Base-by-base conservation (phyloP, 2,113 vertebrate genomes). In the Gavia stellata region DNA sequence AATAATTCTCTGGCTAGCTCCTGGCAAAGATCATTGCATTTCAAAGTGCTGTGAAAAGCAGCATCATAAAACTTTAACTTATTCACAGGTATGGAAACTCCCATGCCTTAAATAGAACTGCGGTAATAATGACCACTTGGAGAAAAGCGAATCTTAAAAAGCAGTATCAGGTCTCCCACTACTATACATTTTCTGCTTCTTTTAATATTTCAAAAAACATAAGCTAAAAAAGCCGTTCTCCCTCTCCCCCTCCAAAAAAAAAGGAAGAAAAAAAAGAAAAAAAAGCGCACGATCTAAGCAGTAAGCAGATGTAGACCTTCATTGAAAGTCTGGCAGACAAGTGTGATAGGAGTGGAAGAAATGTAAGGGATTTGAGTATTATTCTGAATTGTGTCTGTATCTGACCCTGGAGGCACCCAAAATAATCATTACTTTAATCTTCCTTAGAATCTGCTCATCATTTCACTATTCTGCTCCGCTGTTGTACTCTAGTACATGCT, bases 21-120 rank as follows among this genome's bases (percentile, higher is more conserved):
- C 84, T 94, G 84, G 77, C 86, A 92, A 82, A 86, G 91, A 92
- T 79, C 58, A 47, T 96, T 97, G 84, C 78, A 94, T 95, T 97
- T 94, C 92, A 97, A 95, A 96, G 92, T 81, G n/a, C 70, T 91
- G 73, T 94, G 83, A 88, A 95, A 96, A 94, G 74, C 74, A 90
- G 77, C 70, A 72, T 88, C 52, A 75, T 90, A 93, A 96, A 94
- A 92, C 70, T 91, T 92, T 42, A 95, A 92, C 94, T 42, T 93
- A 77, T 95, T 96, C 95, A 73, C 73, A 82, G 81, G 66, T 92
- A 91, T 53, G 62, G 91, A 94, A 95, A 89, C 95, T 95, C 89
- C 77, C 81, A 73, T 49, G 78, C 83, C 84, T 91, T 94, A 92
- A 94, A 66, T 45, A 85, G 78, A 91, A 85, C 53, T 81, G 36